These are phyloP conservation scores for Callipepla californica DNA, from an alignment of 2,113 vertebrate genomes.

Conservation along the genomic window DNA sequence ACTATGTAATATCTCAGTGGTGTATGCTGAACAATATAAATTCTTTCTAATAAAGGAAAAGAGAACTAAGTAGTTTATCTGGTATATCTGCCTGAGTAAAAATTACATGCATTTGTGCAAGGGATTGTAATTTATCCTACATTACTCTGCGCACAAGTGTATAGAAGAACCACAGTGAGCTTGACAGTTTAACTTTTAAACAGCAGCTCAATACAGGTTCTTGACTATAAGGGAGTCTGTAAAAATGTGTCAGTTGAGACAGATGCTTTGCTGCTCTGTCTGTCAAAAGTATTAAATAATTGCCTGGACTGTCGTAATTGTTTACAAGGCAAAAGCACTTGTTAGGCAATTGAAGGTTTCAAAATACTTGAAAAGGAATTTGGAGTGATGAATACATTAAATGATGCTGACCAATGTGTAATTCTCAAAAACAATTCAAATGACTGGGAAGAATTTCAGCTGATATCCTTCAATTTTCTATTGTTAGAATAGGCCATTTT, in stretches of 20 bases:
- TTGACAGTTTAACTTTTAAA: neutral
- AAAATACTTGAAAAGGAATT: neutral
- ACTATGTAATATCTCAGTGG: neutral
- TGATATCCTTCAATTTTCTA: neutral
- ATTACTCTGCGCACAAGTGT: neutral
- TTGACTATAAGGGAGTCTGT: neutral
- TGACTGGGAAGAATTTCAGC: neutral
- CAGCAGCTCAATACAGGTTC: neutral
- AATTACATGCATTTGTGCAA: neutral
- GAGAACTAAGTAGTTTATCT: neutral
- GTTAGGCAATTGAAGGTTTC: neutral
- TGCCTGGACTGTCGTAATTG: neutral
- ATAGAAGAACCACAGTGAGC: neutral
- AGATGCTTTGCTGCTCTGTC: neutral
- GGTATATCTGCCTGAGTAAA: neutral
- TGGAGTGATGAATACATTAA: neutral
- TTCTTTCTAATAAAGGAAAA: neutral
- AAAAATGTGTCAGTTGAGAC: neutral
- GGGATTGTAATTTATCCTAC: neutral
- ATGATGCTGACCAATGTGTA: neutral
- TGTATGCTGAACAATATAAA: neutral
- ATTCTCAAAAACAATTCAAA: neutral
- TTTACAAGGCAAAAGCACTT: neutral
- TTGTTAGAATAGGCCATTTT: neutral
- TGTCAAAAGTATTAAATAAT: neutral